A percentile compares a stretch with the other conserved stretches of the same genome.
phyloP scores from a whole-genome alignment of 1,140 invertebrate species.

The Tetragnatha versicolor region DNA sequence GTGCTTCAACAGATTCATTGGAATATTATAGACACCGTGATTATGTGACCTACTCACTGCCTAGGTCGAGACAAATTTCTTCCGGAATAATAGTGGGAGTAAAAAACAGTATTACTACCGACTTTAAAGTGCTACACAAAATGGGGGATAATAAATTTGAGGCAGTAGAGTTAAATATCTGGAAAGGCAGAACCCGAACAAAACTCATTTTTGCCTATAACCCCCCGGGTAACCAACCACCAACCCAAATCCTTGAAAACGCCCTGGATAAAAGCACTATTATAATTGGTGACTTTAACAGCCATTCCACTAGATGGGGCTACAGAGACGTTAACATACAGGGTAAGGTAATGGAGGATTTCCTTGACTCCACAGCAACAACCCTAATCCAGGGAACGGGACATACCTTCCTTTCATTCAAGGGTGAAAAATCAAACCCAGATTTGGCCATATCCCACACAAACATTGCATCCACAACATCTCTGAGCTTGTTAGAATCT shows the following conservation, averaged over 20 bases:
- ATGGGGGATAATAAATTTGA: conserved; percentile 23
- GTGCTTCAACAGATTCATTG: neutral
- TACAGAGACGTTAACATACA: conserved; percentile 1
- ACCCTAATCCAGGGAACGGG: neutral
- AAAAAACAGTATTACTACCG: conserved; percentile 2
- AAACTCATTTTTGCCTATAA: conserved; percentile 30
- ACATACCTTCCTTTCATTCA: conserved; percentile 3
- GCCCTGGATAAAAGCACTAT: conserved; percentile 22
- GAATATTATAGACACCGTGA: neutral
- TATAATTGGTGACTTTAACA: conserved; percentile 29
- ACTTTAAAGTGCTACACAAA: conserved; percentile 8
- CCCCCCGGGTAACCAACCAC: neutral
- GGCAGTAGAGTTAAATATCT: conserved; percentile 5
- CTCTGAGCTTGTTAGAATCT: conserved; percentile 16
- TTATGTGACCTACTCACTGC: conserved; percentile 4
- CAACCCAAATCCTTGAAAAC: neutral
- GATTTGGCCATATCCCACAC: neutral
- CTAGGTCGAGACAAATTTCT: conserved; percentile 24
- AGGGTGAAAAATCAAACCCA: conserved; percentile 27
- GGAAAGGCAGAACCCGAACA: neutral
- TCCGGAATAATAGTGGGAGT: conserved; percentile 25
- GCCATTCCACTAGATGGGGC: conserved; percentile 11
- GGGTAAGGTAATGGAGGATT: neutral
- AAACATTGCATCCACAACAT: neutral
- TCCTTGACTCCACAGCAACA: neutral